Percentiles rank a stretch among this genome's conserved stretches.
These are phyloP conservation scores for Phalloptychus januarius DNA, from an alignment of 2,797 vertebrate species.

Conservation along the genomic window DNA sequence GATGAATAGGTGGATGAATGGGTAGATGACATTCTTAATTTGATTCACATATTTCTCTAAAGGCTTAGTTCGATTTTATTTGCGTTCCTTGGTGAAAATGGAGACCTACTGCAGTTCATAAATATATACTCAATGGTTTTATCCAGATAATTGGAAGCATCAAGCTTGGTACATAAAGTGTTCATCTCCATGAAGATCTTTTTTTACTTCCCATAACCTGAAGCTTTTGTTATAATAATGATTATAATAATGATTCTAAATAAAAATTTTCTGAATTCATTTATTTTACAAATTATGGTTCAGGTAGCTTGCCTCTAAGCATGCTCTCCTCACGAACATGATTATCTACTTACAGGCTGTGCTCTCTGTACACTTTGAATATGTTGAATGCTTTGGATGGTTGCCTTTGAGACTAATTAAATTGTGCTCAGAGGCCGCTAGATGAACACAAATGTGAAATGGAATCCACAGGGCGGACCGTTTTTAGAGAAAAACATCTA, in stretches of 20 bases:
- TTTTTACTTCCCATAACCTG: not conserved
- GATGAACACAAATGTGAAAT: conserved; percentile 14
- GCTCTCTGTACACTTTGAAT: conserved; percentile 5
- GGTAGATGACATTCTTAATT: not conserved
- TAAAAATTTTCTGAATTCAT: not conserved
- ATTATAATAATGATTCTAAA: conserved; percentile 1
- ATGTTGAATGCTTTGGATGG: not conserved
- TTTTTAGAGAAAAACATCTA: not conserved
- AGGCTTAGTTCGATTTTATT: not conserved
- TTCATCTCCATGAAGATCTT: not conserved
- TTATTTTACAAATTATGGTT: not conserved
- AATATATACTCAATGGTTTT: not conserved
- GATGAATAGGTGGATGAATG: not conserved
- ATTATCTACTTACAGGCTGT: not conserved
- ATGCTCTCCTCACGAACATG: not conserved
- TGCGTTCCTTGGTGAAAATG: not conserved
- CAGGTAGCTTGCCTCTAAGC: not conserved
- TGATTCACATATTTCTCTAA: not conserved
- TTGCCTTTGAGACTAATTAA: conserved; percentile 8
- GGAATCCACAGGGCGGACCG: not conserved
- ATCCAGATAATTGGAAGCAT: not conserved
- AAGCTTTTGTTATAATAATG: not conserved
- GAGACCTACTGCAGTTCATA: not conserved
- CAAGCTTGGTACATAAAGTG: not conserved
- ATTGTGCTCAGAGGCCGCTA: not conserved